Base-by-base conservation (phyloP, 2,797 vertebrate species). In the Phrynocephalus vlangalii region DNA sequence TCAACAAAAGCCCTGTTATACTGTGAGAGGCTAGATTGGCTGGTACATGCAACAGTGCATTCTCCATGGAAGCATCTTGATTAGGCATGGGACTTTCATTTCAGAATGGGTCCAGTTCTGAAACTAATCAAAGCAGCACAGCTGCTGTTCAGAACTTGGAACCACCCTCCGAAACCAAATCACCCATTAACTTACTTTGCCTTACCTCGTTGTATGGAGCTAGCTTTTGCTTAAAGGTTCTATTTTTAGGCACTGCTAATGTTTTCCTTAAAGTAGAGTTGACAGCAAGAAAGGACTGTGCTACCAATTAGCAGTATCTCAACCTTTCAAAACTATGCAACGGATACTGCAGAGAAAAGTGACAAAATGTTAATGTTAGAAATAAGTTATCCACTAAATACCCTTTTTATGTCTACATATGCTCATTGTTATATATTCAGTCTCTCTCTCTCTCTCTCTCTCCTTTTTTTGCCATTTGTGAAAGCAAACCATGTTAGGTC, bases 301-400 rank as follows among this genome's bases (percentile, higher is more conserved):
- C 85, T 87, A 75, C 26, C 78, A 56, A 48, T 30, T 28, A 82
- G 70, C 68, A 5, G 84, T 87, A 78, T 75, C 71, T 15, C 0
- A 0, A 85, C 28, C 81, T 89, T 86, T 86, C 90, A 68, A 18
- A 86, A 77, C 86, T 87, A 85, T 10, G 38, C 33, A 77, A 81
- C 28, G 24, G 0, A 1, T 85, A 71, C 6, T 81, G 71, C 16
- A 30, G 80, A 82, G 30, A 71, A 85, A 91, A 82, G 73, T 68
- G 79, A 73, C 89, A 84, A 79, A 52, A 79, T 56, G 86, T 28
- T 89, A 30, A 87, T 90, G 90, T 86, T 24, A 60, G 81, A 67
- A 86, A 67, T 44, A 28, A 89, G 78, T 91, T 80, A 77, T 77
- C 86, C 77, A 67, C 80, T 81, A 67, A 79, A 71, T 0, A 0